Base-by-base conservation (phyloP, 1,140 invertebrate genomes). In the Streblospio benedicti region DNA sequence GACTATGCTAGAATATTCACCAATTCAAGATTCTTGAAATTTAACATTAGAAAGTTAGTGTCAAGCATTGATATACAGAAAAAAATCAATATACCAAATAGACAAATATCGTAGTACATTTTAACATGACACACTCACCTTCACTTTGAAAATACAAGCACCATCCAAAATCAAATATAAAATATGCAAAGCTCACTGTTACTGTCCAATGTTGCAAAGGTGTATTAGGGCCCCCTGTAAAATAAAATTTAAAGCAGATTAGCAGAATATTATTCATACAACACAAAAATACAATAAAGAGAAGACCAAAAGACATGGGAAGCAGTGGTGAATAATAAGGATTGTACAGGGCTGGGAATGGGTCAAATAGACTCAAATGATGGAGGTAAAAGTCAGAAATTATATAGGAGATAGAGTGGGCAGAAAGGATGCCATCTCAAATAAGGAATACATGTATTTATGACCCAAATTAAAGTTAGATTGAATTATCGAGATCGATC, bases 161-260 rank as follows among this genome's bases (percentile, higher is more conserved):
- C 74, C 74, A 76, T 12, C 65, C 59, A 30, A 74, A 65, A 63
- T 76, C 74, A 63, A 74, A 74, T 14, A 76, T 49, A 59, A 76
- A 76, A 51, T 76, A 76, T n/a, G 68, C 70, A 23, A 75, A 55
- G 49, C 69, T 73, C 4, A 74, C 57, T 12, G 63, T 68, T 23
- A 67, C 64, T 0, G 65, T 67, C 31, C 63, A 50, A 2, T 65
- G 53, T 44, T 76, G 73, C 20, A 71, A 62, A 28, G 65, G 57
- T 1, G 67, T 70, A 57, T 65, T 72, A 23, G 61, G 62, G 18
- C 70, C 70, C 56, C 68, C 74, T 76, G 60, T 16, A 55, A 67
- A 59, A 47, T 31, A 25, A 23, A 47, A n/a, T 41, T 32, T 59
- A 28, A 38, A 60, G 32, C 28, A 27, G 23, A 31, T 55, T 41